Percentiles rank a stretch among this genome's conserved stretches.
These are phyloP conservation scores for Graphium colonna DNA, from an alignment of 2,888 invertebrate species.

Conservation along the genomic window DNA sequence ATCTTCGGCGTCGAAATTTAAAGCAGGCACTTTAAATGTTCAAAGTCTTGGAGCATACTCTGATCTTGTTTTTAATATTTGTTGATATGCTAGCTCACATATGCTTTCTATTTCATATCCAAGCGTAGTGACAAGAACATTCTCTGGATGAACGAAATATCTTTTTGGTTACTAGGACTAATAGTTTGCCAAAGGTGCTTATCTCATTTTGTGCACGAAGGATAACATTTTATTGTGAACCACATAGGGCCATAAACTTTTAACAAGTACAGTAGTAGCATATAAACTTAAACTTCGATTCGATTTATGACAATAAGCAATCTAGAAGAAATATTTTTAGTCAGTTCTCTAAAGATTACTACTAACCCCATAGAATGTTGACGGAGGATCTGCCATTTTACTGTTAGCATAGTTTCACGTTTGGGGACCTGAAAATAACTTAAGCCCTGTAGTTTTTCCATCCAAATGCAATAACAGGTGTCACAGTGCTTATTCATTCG, in stretches of 20 bases:
- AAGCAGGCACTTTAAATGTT: not conserved
- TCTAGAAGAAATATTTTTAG: no score
- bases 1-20: not conserved
- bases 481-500: no score
- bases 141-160: not conserved
- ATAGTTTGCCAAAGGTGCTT: not conserved
- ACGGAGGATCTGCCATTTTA: no score
- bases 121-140: not conserved
- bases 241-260: not conserved
- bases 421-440: no score
- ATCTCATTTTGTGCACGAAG: not conserved
- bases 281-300: no score
- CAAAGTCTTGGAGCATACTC: not conserved
- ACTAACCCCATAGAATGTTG: no score
- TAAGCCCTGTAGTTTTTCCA: no score
- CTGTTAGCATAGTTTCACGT: no score
- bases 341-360: no score
- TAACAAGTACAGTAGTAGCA: no score
- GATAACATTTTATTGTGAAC: not conserved
- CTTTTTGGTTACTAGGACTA: not conserved
- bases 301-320: no score
- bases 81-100: not conserved
- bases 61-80: not conserved
- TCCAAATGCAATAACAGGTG: no score
- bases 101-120: not conserved